Base-by-base conservation (phyloP, 2,113 vertebrate genomes). In the Pongo abelii region DNA sequence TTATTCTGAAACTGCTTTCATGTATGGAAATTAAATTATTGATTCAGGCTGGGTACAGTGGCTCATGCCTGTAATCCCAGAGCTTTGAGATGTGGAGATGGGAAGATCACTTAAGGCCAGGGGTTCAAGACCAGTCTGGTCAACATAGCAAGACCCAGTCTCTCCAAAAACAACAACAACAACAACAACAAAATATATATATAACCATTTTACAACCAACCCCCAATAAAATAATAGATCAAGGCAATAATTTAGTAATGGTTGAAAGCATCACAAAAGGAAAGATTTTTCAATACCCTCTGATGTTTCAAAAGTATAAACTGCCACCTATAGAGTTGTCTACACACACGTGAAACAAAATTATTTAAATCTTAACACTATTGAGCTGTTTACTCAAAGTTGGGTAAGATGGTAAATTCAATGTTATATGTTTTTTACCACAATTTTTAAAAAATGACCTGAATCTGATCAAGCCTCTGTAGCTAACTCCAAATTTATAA, bases 1-100 rank as follows among this genome's bases (percentile, higher is more conserved):
- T 48, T 87, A 87, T 72, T 74, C 52, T 64, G 30, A 89, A 90
- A 83, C 72, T 72, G 48, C 40, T 93, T 92, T 96, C 74, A 90
- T n/a, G 25, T 55, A 57, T 64, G 61, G 61, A 27, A 64, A 70
- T 22, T 22, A 78, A 91, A 88, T 84, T 52, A 94, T 48, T 79
- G 74, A 95, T 80, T 91, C 23, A 59, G 85, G 50, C 61, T 64
- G 61, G 61, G 27, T 64, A 2, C 27, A 64, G 61, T 30, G 61
- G 27, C 61, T 64, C 61, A 64, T 64, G 30, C 61, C 12, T 64
- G 12, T 64, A 64, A 64, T 64, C 61, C 27, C 61, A 64, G 61
- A 30, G 27, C 61, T 64, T 64, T 64, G 27, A 13, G 61, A 64
- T 27, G 61, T 64, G 30, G 61, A 64, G 61, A 30, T 64, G 5